Base-by-base conservation (phyloP, 2,888 invertebrate genomes). In the Ennomos erosarius region DNA sequence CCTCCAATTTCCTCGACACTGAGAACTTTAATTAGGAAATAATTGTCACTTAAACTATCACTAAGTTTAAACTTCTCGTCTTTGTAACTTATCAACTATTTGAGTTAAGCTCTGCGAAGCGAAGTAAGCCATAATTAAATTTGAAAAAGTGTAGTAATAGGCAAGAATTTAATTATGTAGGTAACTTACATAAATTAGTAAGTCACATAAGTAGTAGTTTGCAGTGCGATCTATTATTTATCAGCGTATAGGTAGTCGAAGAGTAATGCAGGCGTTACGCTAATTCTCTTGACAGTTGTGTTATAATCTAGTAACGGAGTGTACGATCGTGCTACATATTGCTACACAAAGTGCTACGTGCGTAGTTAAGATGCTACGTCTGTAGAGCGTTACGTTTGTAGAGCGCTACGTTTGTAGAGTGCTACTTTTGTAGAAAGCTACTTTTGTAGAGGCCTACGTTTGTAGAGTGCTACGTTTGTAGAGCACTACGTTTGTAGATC, bases 1-100 rank as follows among this genome's bases (percentile, higher is more conserved):
- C 37, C 35, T 39, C 48, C 39, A 45, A 49, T 47, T 47, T 48
- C 39, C 26, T 35, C 43, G 62, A 40, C 52, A 16, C 44, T 38
- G 4, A 61, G 56, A 60, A 63, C 58, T 55, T 48, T 48, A 62
- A 55, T 51, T 54, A 61, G 46, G 42, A 50, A 52, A 62, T 62
- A 13, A 59, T 59, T 51, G 55, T 51, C 54, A 47, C 55, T 59
- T 54, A 59, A 54, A 59, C 59, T 55, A 59, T 59, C 59, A 55
- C 55, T 59, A 51, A 50, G 55, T 51, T 51, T 37, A 38, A 54
- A 54, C 43, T 55, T 46, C 45, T 54, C 49, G 50, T 51, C 57
- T 57, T 57, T 53, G 58, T 58, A 48, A 55, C 50, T 59, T 49
- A 42, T 51, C 34, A 59, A 59, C 50, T 59, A 55, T 59, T 59